These are phyloP conservation scores for Barbus barbus DNA, from an alignment of 2,113 vertebrate genomes.

Conservation along the genomic window DNA sequence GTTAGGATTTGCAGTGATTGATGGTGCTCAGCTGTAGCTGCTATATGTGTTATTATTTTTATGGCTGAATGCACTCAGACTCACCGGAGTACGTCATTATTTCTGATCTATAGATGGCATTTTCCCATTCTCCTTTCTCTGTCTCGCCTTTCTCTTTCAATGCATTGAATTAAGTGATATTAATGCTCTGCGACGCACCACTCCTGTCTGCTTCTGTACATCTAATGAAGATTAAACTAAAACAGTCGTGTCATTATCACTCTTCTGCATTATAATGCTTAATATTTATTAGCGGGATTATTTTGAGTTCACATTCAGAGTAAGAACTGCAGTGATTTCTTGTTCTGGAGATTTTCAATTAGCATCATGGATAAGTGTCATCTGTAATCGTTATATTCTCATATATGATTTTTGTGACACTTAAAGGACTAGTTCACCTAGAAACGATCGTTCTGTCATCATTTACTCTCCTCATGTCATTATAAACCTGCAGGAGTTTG, in stretches of 20 bases:
- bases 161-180: conserved; percentile 62
- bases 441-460: not conserved
- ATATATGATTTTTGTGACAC: not conserved
- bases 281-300: conserved; percentile 52
- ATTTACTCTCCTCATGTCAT: no score
- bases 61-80: conserved; percentile 58
- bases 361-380: not conserved
- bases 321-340: not conserved
- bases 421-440: not conserved
- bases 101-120: conserved; percentile 44
- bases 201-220: conserved; percentile 20
- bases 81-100: no score
- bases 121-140: conserved; percentile 25
- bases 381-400: not conserved
- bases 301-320: conserved; percentile 49
- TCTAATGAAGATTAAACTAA: conserved; percentile 52
- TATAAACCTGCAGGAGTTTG: not conserved
- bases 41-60: conserved; percentile 49
- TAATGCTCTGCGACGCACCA: conserved; percentile 61
- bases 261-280: not conserved
- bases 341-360: not conserved
- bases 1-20: conserved; percentile 67
- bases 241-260: conserved; percentile 48
- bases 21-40: conserved; percentile 58
- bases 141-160: conserved; percentile 28